Evolutionary conservation across 2,113 vertebrate genomes (phyloP), one percentile per base, ranked within the genome.

Genomic region (Pangasianodon hypophthalmus): DNA sequence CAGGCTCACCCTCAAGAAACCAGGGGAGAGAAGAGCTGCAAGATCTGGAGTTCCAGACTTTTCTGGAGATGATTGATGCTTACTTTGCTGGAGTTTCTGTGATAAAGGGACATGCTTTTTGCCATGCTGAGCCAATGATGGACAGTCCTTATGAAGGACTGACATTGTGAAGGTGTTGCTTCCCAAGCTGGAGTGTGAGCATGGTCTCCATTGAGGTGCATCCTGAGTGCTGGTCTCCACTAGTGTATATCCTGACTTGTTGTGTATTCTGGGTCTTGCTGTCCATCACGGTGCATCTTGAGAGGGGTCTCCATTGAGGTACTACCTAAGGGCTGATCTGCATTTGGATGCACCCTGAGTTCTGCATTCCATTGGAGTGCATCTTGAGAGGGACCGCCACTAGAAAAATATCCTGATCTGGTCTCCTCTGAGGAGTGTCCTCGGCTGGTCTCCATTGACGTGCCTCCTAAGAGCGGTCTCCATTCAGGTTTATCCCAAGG

Each of bases 1-100:
- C 46, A 88, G 91, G 90, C 71, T 87, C 91, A 81, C 52, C 83
- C 89, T 87, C 87, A 60, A 60, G 84, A 52, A 50, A 87, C 50
- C 88, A 92, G 82, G 69, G 88, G 91, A 85, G 88, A 67, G 29
- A 48, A 75, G 46, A 16, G 71, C 69, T 80, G 44, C 67, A 83
- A 73, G 64, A 84, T 58, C 56, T 62, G 21, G 24, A 80, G 85
- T 58, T 90, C 37, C 7, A 62, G 75, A 79, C 41, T 26, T 44
- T 41, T 44, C 11, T 62, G 37, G 21, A 62, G 56, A 56, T 44
- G 69, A 56, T 58, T 86, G n/a, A 75, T 3, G 19, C 48, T 86
- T 54, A 9, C n/a, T 64, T 50, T 29, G 56, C 56, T 81, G n/a
- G 85, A 54, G n/a, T 37, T 37, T 58, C 26, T 14, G 1, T 88